Base-by-base conservation (phyloP, 2,888 invertebrate genomes). In the Dexiosoma caninum region DNA sequence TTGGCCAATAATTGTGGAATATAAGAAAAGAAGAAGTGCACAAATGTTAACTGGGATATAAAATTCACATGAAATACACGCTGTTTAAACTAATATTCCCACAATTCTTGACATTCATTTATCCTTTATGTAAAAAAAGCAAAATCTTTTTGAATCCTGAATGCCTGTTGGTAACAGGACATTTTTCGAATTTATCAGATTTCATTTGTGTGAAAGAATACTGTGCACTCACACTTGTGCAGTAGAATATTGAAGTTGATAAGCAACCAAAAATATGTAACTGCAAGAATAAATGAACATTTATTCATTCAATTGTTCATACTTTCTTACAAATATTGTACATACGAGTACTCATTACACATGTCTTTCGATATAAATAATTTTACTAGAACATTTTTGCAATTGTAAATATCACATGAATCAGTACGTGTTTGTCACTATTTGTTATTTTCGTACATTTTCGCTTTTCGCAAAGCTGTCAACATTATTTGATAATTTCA, bases 131-230 rank as follows among this genome's bases (percentile, higher is more conserved):
- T 23, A 67, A 57, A 44, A 23, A 27, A 5, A 49, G 3, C 27
- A 12, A 44, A 69, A 60, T 27, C 37, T 37, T 49, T 74, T 55
- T 64, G 37, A 14, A 46, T 46, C 19, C 12, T 27, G 3, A 57
- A 66, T 77, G 76, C 66, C 42, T 14, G 7, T 30, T 35, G 8
- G 3, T 37, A 69, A 82, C 62, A 82, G 78, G 66, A 81, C 67
- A 82, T 87, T 86, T 87, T 85, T 84, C 85, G 84, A 85, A 86
- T 84, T 86, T 87, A 87, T 88, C 86, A 86, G 87, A 88, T 87
- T 87, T 88, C 87, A 87, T 86, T 88, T 88, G 86, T 86, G 85
- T 83, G 83, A 84, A 84, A 83, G 5, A 67, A 49, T 12, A 53
- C 35, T 51, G 32, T 14, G 23, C 19, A 14, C 16, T 37, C 19